A percentile compares a stretch with the other conserved stretches of the same genome.
Evolutionary conservation across 1,140 invertebrate genomes (phyloP).

Genomic region (Thereuonema tuberculata): DNA sequence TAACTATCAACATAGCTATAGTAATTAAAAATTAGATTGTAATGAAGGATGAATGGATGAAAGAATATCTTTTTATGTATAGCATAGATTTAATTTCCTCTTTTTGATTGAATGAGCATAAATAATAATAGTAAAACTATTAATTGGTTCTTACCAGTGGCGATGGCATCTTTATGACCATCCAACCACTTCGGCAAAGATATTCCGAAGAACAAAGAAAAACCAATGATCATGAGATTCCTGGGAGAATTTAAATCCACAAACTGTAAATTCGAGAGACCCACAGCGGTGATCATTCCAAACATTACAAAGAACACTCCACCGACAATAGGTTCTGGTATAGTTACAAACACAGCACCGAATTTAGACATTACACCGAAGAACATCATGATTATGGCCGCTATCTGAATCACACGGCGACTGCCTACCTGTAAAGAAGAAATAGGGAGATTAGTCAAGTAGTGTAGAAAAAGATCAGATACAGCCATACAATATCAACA

Average conservation of each 20-base stretch:
- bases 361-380: conserved; percentile 69
- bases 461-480: not conserved
- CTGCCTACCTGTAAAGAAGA: conserved; percentile 53
- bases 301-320: conserved; percentile 77
- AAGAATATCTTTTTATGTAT: too few relatives aligned
- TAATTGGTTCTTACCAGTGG: conserved; percentile 1
- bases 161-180: not conserved
- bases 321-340: conserved; percentile 72
- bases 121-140: too few relatives aligned
- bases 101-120: too few relatives aligned
- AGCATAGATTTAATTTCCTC: too few relatives aligned
- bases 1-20: too few relatives aligned
- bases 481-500: too few relatives aligned
- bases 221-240: not conserved
- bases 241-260: not conserved
- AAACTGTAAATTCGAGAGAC: not conserved
- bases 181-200: not conserved
- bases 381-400: conserved; percentile 57
- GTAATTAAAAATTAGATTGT: too few relatives aligned
- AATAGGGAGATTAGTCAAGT: not conserved
- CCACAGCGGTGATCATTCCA: conserved; percentile 59
- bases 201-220: not conserved
- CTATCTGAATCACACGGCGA: conserved; percentile 67
- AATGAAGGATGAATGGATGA: too few relatives aligned
- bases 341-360: conserved; percentile 71